phyloP scores from a whole-genome alignment of 37 sponge, comb jelly and placozoan genomes.

The Beroe ovata region DNA sequence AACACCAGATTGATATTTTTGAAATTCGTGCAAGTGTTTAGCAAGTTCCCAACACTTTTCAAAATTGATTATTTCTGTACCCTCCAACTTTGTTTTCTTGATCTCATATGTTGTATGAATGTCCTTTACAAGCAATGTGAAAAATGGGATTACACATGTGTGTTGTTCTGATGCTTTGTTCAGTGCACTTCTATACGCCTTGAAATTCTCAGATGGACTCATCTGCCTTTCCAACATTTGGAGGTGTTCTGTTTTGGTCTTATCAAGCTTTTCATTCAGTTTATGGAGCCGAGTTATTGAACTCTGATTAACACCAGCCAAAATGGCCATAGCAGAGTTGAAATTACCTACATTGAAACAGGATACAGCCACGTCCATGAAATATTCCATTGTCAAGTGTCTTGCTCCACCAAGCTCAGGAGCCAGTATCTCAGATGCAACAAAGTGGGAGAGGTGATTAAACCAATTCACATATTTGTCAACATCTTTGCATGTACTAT shows the following conservation, averaged over 20 bases:
- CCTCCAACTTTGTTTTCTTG: constrained; percentile 48
- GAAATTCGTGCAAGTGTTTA: constrained; percentile 15
- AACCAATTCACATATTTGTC: constrained; percentile 57
- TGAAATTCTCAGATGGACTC: constrained; percentile 59
- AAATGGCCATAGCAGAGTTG: constrained; percentile 32
- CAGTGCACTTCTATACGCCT: constrained; percentile 9
- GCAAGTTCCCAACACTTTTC: constrained; percentile 65
- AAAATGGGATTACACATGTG: constrained; percentile 62
- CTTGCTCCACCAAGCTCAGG: constrained; percentile 40
- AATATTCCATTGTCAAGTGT: constrained; percentile 36
- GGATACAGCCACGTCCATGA: constrained; percentile 13
- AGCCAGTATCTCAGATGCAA: not conserved
- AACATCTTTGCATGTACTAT: not conserved
- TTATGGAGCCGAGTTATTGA: constrained; percentile 53
- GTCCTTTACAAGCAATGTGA: constrained; percentile 51
- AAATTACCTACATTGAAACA: constrained; percentile 38
- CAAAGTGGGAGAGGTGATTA: constrained; percentile 49
- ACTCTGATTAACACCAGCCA: constrained; percentile 45
- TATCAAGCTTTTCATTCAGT: constrained; percentile 3
- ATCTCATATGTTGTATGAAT: constrained; percentile 52
- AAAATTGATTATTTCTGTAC: constrained; percentile 55
- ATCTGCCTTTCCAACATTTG: not conserved
- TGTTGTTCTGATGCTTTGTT: constrained; percentile 41
- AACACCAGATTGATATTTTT: constrained; percentile 57
- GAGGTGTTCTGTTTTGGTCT: constrained; percentile 17